Evolutionary conservation across 1,140 invertebrate genomes (phyloP).

Genomic region (Whitmania pigra): DNA sequence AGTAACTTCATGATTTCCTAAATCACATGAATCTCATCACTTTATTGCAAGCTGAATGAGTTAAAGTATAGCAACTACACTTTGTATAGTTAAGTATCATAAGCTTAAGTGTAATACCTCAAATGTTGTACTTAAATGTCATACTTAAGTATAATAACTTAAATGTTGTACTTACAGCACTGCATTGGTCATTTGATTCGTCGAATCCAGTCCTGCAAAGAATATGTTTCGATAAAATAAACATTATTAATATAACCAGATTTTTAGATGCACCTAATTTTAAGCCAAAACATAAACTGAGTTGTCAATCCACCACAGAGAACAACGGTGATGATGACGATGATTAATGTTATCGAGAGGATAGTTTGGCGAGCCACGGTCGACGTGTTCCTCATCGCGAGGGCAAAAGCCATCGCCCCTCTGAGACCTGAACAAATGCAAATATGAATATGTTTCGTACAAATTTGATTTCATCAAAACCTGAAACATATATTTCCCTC

Average conservation of each 20-base stretch:
- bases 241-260: not conserved
- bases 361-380: slow-evolving; percentile 76
- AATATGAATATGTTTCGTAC: not conserved
- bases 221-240: not conserved
- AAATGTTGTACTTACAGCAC: not conserved
- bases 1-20: no score
- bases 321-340: slow-evolving; percentile 89
- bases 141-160: not conserved
- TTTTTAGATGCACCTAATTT: slow-evolving; percentile 36
- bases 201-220: not conserved
- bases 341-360: slow-evolving; percentile 84
- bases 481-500: no score
- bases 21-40: no score
- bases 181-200: no score
- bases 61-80: no score
- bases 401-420: slow-evolving; percentile 92
- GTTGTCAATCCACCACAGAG: slow-evolving; percentile 82
- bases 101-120: not conserved
- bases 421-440: slow-evolving; percentile 54
- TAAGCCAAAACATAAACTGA: slow-evolving; percentile 77
- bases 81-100: not conserved
- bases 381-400: slow-evolving; percentile 87
- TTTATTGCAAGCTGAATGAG: no score
- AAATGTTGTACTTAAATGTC: not conserved
- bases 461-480: no score